Percentiles rank a stretch among this genome's conserved stretches.
These are phyloP conservation scores for Corythoichthys intestinalis DNA, from an alignment of 2,113 vertebrate species.

Conservation along the genomic window DNA sequence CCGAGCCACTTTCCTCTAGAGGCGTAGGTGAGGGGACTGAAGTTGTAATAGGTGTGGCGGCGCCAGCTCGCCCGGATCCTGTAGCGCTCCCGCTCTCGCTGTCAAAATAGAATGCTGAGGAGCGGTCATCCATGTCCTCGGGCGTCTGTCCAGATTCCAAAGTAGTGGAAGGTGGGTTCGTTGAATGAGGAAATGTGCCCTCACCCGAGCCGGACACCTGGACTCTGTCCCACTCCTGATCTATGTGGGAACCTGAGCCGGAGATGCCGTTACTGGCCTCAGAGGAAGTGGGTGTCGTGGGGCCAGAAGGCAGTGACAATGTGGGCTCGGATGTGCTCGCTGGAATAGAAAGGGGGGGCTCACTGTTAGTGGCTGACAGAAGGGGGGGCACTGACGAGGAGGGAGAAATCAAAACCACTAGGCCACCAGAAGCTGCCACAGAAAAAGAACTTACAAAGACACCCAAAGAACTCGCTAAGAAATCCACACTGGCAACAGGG, in stretches of 20 bases:
- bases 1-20: constrained; percentile 88
- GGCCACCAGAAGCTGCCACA: constrained; percentile 38
- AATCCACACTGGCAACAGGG: constrained; percentile 59
- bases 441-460: constrained; percentile 38
- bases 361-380: constrained; percentile 59
- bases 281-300: constrained; percentile 41
- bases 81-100: constrained; percentile 63
- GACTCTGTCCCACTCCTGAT: constrained; percentile 73
- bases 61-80: constrained; percentile 24
- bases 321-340: constrained; percentile 58
- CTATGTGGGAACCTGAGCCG: constrained; percentile 79
- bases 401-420: constrained; percentile 43
- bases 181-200: constrained; percentile 28
- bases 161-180: constrained; percentile 18
- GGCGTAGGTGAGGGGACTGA: constrained; percentile 59
- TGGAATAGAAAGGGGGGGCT: constrained; percentile 72
- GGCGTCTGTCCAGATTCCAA: constrained; percentile 33
- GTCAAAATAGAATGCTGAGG: constrained; percentile 75
- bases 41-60: constrained; percentile 40
- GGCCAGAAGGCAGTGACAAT: constrained; percentile 53
- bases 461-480: constrained; percentile 41
- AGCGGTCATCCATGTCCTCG: constrained; percentile 54
- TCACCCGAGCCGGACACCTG: constrained; percentile 68
- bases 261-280: constrained; percentile 71
- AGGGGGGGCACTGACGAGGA: constrained; percentile 44